Evolutionary conservation across 2,113 vertebrate genomes (phyloP), one percentile per base, ranked within the genome.

Genomic region (Buteo buteo): DNA sequence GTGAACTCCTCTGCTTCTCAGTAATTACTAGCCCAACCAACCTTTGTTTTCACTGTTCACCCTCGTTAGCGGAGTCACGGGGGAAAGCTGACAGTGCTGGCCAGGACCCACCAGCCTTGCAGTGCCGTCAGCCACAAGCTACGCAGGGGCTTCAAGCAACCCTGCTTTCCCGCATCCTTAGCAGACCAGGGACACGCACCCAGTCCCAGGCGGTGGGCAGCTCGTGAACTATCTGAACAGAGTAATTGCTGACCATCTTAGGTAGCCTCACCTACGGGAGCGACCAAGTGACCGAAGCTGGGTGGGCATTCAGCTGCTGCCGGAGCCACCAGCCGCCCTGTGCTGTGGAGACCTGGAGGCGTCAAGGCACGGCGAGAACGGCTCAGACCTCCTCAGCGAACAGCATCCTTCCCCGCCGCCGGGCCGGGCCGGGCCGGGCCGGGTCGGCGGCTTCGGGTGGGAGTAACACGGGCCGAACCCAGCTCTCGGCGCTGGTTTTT

Each of bases 151-250:
- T 32, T 14, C 22, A 2, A 17, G 18, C 6, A 15, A 10, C 18
- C 49, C 20, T 9, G 0, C 31, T n/a, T 8, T 16, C 64, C 64
- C 38, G 61, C 66, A 4, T 3, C n/a, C 34, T 29, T 3, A 0
- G 13, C 0, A 9, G 29, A 8, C 4, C 32, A 7, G 11, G 58
- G 58, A 4, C 6, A 20, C 0, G 1, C 11, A 4, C 4, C 9
- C 59, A 1, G 40, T 0, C 12, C 4, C 61, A 7, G 34, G 22
- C 3, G 3, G 19, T 0, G 11, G 66, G 73, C 78, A 36, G 52
- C 76, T n/a, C 40, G 7, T 19, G 1, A 11, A 40, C 74, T 25
- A 0, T 9, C 13, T 0, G 16, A 29, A 4, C 20, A 4, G 47
- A 16, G 18, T 1, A 2, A 0, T 4, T 58, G 18, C 71, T 38